Evolutionary conservation across 2,888 invertebrate genomes (phyloP), one percentile per base, ranked within the genome.

Genomic region (Xanthia icteritia): DNA sequence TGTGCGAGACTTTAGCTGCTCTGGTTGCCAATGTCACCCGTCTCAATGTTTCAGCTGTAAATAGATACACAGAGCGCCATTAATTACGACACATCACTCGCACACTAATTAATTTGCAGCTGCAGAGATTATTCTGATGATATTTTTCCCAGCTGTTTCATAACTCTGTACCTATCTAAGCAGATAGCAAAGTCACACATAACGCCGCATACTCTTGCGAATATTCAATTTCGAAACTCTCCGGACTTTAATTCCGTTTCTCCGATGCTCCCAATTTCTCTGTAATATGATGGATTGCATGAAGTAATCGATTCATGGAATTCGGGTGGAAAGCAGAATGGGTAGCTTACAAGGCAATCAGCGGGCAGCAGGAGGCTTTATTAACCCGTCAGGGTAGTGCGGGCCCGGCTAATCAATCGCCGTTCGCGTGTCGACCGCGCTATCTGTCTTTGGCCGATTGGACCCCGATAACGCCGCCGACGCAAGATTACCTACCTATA

Each of bases 371-470:
- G 90, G 91, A 94, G 94, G 94, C 94, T 96, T 94, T 96, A 96
- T 96, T 96, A 96, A 95, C 95, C 95, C 95, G 95, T 94, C 95
- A 95, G 94, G 93, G 92, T 91, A 93, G 92, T 95, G 94, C 94
- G 95, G 96, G 95, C 92, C 90, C 89, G 92, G 91, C 95, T 96
- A 96, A 96, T 96, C 96, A 96, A 96, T 96, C 96, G 96, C 90
- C 91, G 95, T 92, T 96, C 93, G 96, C 96, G 96, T 96, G 96
- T 94, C 94, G 93, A 95, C 95, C 95, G 89, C 94, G 92, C 96
- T 96, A 96, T 96, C 96, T 96, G 95, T 96, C 96, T 96, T 94
- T 93, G 93, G 93, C 93, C 94, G 95, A 96, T 96, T 95, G 95
- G 93, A 91, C 93, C 91, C 94, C 93, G 96, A 96, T 96, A 96